Percentiles rank a stretch among this genome's conserved stretches.
These are phyloP conservation scores for Steinernema carpocapsae DNA, from an alignment of 2,888 invertebrate species.

Conservation along the genomic window DNA sequence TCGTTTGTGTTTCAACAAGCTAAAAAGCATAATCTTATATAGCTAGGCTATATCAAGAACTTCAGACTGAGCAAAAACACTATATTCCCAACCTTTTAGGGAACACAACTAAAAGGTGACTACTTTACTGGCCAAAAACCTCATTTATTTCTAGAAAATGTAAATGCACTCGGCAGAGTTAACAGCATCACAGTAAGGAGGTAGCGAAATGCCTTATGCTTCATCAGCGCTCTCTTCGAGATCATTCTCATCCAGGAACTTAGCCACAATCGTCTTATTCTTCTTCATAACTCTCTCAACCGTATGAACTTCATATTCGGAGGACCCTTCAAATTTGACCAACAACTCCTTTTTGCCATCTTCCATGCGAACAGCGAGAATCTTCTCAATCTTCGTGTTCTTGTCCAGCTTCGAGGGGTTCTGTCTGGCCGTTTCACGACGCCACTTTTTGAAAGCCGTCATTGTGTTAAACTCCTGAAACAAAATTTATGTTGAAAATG, in stretches of 20 bases:
- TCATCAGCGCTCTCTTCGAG: neutral
- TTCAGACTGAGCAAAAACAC: too few relatives aligned
- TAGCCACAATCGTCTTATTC: neutral
- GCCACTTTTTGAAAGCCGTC: slow-evolving; percentile 9
- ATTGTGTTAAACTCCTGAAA: slow-evolving; percentile 1
- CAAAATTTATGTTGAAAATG: neutral
- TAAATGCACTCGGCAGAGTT: too few relatives aligned
- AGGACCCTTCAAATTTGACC: neutral
- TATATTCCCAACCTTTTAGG: too few relatives aligned
- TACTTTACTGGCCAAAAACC: too few relatives aligned
- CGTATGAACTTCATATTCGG: neutral
- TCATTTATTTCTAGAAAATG: too few relatives aligned
- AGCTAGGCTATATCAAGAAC: too few relatives aligned
- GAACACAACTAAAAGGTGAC: too few relatives aligned
- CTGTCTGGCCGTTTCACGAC: neutral
- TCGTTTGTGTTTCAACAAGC: too few relatives aligned
- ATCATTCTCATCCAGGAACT: neutral
- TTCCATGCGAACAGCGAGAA: neutral
- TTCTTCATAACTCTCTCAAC: neutral
- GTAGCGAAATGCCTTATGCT: neutral
- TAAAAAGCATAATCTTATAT: too few relatives aligned
- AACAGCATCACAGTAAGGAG: too few relatives aligned
- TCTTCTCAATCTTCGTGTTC: slow-evolving; percentile 19
- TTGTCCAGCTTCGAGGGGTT: slow-evolving; percentile 19
- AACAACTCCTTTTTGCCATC: neutral